These are phyloP conservation scores for Cephus sareptanus DNA, from an alignment of 2,888 invertebrate species.

Conservation along the genomic window DNA sequence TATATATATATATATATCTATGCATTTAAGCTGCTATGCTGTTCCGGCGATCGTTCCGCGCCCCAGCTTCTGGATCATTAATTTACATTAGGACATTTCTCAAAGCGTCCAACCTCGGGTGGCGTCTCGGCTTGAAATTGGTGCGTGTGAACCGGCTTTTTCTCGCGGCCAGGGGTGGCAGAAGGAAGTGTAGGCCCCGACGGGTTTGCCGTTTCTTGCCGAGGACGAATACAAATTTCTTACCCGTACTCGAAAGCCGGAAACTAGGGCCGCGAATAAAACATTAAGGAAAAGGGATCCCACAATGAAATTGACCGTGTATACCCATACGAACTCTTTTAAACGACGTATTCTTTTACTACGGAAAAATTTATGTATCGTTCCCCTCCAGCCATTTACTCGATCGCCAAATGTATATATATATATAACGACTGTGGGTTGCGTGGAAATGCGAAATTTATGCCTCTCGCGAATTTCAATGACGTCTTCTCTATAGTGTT, in stretches of 20 bases:
- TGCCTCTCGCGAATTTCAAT: background rate
- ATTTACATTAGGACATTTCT: slow-evolving; percentile 60
- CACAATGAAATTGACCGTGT: background rate
- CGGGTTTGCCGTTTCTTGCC: background rate
- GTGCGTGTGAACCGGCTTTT: slow-evolving; percentile 7
- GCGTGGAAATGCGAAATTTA: background rate
- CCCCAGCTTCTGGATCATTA: slow-evolving; percentile 55
- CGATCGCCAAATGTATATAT: background rate
- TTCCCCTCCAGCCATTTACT: background rate
- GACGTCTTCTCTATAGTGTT: background rate
- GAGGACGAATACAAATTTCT: slow-evolving; percentile 2
- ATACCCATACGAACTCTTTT: background rate
- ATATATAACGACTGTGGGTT: background rate
- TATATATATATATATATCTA: background rate
- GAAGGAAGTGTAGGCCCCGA: background rate
- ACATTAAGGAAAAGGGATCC: background rate
- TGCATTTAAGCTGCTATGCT: background rate
- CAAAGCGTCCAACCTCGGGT: slow-evolving; percentile 30
- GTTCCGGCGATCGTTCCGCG: slow-evolving; percentile 35
- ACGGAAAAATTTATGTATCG: background rate
- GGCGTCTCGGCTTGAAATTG: slow-evolving; percentile 6
- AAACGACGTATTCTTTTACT: background rate
- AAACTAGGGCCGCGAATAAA: background rate
- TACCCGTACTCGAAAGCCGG: background rate
- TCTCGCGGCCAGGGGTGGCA: background rate